Evolutionary conservation across 2,797 vertebrate genomes (phyloP).

Genomic region (Leptatherina wallacei): DNA sequence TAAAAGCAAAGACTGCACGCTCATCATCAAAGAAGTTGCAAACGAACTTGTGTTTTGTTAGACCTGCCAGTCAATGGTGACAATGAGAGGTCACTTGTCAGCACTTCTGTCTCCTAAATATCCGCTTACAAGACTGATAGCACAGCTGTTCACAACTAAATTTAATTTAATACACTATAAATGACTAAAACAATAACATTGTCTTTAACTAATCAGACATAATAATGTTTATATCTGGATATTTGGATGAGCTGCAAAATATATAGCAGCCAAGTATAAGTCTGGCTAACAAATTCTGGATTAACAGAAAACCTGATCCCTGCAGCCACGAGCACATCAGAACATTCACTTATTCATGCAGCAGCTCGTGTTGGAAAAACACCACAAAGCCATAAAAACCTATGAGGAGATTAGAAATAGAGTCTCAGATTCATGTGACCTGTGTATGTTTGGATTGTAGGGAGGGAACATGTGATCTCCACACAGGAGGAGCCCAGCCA

Average conservation of each 20-base stretch:
- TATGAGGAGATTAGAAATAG: conserved; percentile 57
- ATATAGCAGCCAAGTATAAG: background rate
- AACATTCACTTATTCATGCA: conserved; percentile 32
- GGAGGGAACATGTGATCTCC: conserved; percentile 57
- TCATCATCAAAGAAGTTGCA: background rate
- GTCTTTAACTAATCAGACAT: background rate
- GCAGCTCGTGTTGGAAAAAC: conserved; percentile 50
- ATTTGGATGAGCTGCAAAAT: background rate
- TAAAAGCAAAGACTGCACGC: background rate
- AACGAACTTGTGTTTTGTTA: background rate
- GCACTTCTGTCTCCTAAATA: background rate
- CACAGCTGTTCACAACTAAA: background rate
- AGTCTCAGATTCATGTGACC: conserved; percentile 60
- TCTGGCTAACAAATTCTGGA: background rate
- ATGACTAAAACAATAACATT: background rate
- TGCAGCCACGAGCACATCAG: conserved; percentile 4
- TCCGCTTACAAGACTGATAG: background rate
- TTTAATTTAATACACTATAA: background rate
- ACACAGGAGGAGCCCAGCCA: conserved; percentile 14
- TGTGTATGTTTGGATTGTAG: conserved; percentile 49
- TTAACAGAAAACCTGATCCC: conserved; percentile 12
- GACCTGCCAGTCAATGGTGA: background rate
- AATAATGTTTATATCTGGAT: background rate
- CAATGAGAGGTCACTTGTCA: conserved; percentile 3
- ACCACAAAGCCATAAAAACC: conserved; percentile 48